These are phyloP conservation scores for Trachymyrmex septentrionalis DNA, from an alignment of 1,140 invertebrate genomes.

Conservation along the genomic window DNA sequence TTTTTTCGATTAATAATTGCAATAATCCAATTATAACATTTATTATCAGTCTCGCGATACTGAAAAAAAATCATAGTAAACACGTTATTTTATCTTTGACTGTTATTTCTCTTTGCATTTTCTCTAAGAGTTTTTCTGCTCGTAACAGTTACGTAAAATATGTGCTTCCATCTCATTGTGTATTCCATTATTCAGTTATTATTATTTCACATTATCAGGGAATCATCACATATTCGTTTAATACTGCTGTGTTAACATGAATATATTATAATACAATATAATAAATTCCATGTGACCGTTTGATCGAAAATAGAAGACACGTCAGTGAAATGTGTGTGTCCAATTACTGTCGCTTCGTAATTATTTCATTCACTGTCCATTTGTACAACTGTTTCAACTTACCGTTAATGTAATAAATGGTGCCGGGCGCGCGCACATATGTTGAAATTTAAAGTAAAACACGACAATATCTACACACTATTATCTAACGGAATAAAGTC, in stretches of 20 bases:
- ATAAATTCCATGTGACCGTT: conserved; percentile 18
- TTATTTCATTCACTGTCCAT: conserved; percentile 53
- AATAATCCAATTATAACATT: neutral
- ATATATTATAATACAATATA: conserved; percentile 2
- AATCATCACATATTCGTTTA: neutral
- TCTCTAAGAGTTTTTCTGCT: neutral
- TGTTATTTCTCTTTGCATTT: neutral
- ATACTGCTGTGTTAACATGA: conserved; percentile 21
- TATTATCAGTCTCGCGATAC: neutral
- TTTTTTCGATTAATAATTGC: neutral
- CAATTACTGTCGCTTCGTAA: conserved; percentile 36
- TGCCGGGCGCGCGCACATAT: conserved; percentile 18
- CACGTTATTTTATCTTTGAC: neutral
- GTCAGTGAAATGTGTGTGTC: conserved; percentile 29
- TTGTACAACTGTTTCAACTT: conserved; percentile 42
- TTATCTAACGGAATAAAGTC: conserved; percentile 42
- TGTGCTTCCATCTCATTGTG: conserved; percentile 6
- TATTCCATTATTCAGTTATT: neutral
- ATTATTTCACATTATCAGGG: neutral
- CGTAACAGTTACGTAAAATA: neutral
- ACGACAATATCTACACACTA: conserved; percentile 56
- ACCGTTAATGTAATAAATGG: conserved; percentile 33
- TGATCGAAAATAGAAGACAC: conserved; percentile 21
- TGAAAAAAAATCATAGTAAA: neutral
- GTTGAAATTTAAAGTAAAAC: conserved; percentile 52